Evolutionary conservation across 2,888 invertebrate species (phyloP).

Genomic region (Amphiduros pacificus): DNA sequence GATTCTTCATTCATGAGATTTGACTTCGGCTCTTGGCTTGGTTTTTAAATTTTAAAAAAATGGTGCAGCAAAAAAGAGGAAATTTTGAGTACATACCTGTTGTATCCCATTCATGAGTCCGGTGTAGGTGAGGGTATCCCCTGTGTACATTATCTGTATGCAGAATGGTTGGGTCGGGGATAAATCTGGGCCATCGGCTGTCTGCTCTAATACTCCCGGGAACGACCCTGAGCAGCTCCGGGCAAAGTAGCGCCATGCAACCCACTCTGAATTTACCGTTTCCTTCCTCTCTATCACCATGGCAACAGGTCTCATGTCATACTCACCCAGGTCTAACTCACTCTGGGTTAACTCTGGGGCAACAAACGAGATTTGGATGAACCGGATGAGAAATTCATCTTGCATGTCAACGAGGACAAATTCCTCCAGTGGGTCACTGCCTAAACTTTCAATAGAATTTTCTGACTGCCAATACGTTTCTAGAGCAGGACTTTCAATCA

Average conservation of each 20-base stretch:
- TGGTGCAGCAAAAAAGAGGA: background rate
- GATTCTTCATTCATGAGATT: background rate
- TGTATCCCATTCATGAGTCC: conserved; percentile 23
- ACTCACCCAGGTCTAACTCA: background rate
- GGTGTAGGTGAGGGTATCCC: conserved; percentile 16
- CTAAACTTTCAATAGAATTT: conserved; percentile 18
- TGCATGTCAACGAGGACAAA: conserved; percentile 24
- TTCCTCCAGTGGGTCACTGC: conserved; percentile 1
- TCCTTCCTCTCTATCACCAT: conserved; percentile 26
- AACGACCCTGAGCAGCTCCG: conserved; percentile 20
- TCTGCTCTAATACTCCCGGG: conserved; percentile 9
- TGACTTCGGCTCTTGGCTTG: too few species aligned
- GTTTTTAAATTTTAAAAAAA: background rate
- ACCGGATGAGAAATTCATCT: conserved; percentile 25
- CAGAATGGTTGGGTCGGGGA: conserved; percentile 17
- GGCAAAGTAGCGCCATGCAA: conserved; percentile 25
- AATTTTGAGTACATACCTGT: conserved; percentile 15
- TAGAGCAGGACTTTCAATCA: conserved; percentile 15
- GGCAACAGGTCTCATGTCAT: conserved; percentile 30
- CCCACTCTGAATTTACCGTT: conserved; percentile 15
- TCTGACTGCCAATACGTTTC: conserved; percentile 32
- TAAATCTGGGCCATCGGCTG: conserved; percentile 16
- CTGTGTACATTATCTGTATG: conserved; percentile 19
- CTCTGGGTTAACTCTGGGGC: conserved; percentile 16
- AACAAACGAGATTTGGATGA: conserved; percentile 25